Evolutionary conservation across 2,797 vertebrate genomes (phyloP).

Genomic region (Myioborus miniatus): DNA sequence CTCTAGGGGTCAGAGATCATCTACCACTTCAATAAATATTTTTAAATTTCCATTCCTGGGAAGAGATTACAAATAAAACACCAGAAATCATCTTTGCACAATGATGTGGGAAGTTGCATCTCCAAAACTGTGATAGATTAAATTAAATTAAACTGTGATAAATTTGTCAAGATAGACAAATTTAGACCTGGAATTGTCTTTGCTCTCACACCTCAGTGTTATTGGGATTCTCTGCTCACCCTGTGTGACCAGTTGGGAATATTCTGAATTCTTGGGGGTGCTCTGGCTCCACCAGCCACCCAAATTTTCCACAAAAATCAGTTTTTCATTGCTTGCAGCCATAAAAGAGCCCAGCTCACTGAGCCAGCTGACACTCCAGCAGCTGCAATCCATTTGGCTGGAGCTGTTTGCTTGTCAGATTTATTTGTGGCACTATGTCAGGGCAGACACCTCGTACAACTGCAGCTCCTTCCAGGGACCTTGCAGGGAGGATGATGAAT

Average conservation of each 20-base stretch:
- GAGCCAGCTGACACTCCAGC: not conserved
- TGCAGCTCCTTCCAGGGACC: not conserved
- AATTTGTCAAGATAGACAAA: not conserved
- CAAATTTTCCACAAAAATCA: not conserved
- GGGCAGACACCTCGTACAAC: not conserved
- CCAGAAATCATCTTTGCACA: not conserved
- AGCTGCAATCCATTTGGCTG: not conserved
- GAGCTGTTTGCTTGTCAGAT: constrained; percentile 29
- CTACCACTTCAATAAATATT: not conserved
- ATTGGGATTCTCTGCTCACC: not conserved
- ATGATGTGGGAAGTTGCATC: not conserved
- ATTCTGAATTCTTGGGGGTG: not conserved
- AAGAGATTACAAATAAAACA: not conserved
- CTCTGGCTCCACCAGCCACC: not conserved
- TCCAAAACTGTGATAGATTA: not conserved
- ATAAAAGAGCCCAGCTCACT: not conserved
- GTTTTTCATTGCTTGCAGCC: not conserved
- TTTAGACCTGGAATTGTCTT: not conserved
- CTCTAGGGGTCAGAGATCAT: not conserved
- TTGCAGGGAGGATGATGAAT: constrained; percentile 15
- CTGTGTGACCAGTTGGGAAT: not conserved
- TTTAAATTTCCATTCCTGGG: not conserved
- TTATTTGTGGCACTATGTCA: constrained; percentile 51
- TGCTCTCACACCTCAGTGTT: not conserved
- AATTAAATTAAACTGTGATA: too few relatives aligned